These are phyloP conservation scores for Pterophyllum scalare DNA, from an alignment of 2,113 vertebrate genomes.

Conservation along the genomic window DNA sequence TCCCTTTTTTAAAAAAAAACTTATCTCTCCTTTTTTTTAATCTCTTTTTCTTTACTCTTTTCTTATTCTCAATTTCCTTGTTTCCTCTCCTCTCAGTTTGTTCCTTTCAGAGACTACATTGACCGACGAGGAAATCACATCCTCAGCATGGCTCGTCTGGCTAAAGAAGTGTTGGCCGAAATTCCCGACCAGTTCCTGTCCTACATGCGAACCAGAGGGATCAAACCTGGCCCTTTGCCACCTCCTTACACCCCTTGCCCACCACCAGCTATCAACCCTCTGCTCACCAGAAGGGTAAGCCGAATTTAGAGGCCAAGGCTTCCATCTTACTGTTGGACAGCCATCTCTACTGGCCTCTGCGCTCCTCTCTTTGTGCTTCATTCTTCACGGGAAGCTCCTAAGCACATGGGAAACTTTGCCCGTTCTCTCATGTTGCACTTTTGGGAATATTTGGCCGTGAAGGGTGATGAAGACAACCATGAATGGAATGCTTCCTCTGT, in stretches of 20 bases:
- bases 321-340: background rate
- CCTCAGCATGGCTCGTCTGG: conserved; percentile 95
- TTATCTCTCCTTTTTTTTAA: background rate
- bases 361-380: conserved; percentile 48
- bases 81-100: conserved; percentile 84
- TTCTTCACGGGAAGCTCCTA: conserved; percentile 58
- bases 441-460: conserved; percentile 18
- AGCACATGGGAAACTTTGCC: conserved; percentile 20
- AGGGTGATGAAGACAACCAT: background rate
- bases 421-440: conserved; percentile 49
- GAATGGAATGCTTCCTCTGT: background rate
- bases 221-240: conserved; percentile 91
- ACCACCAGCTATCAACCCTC: conserved; percentile 78
- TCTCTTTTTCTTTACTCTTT: background rate
- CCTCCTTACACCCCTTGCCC: conserved; percentile 86
- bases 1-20: background rate
- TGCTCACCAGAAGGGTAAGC: conserved; percentile 85
- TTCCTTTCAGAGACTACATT: conserved; percentile 97
- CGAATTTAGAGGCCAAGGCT: conserved; percentile 56
- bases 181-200: conserved; percentile 98
- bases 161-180: conserved; percentile 96
- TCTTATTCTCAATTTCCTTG: background rate
- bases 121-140: conserved; percentile 95
- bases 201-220: conserved; percentile 94
- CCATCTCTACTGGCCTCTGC: conserved; percentile 3